phyloP scores from a whole-genome alignment of 2,888 invertebrate species.

The Oscheius sp. region DNA sequence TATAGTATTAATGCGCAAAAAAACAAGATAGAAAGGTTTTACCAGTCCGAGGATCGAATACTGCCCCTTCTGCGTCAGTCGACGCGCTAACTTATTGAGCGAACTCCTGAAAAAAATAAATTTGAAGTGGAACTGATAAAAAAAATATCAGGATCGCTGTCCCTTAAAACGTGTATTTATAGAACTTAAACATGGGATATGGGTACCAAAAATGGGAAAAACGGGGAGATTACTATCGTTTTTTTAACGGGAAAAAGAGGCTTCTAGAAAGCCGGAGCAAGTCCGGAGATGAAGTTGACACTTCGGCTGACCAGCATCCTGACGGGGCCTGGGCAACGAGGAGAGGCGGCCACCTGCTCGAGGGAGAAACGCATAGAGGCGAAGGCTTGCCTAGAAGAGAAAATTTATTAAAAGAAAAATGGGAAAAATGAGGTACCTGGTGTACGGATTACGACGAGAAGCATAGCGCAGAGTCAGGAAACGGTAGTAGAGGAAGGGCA shows the following conservation, averaged over 20 bases:
- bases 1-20: too few relatives aligned
- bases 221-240: too few relatives aligned
- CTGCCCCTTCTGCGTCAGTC: too few relatives aligned
- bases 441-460: constrained; percentile 94
- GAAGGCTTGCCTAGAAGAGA: constrained; percentile 80
- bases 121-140: too few relatives aligned
- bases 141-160: too few relatives aligned
- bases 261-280: constrained; percentile 80
- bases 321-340: constrained; percentile 81
- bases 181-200: too few relatives aligned
- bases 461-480: constrained; percentile 91
- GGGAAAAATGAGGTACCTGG: constrained; percentile 79
- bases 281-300: constrained; percentile 82
- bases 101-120: too few relatives aligned
- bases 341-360: constrained; percentile 81
- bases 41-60: too few relatives aligned
- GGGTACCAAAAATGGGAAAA: not conserved
- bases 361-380: constrained; percentile 84
- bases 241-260: not conserved
- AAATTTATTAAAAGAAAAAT: not conserved
- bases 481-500: constrained; percentile 96
- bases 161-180: too few relatives aligned
- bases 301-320: constrained; percentile 79
- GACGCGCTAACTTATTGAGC: too few relatives aligned
- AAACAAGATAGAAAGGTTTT: too few relatives aligned